phyloP scores from a whole-genome alignment of 2,797 vertebrate genomes.

The Amblyopsis hoosieri region DNA sequence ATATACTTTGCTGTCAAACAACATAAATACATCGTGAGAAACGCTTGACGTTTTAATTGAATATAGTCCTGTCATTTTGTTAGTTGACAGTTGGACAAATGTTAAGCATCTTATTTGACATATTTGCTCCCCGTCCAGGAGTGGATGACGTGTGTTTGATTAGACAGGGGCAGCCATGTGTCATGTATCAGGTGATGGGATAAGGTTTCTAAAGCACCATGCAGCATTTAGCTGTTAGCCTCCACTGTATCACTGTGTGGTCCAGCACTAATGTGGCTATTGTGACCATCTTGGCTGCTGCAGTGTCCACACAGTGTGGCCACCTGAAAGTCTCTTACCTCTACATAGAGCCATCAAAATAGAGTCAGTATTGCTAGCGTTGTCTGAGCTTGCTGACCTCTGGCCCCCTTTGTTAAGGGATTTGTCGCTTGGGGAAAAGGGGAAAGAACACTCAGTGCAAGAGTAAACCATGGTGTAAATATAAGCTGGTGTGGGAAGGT shows the following conservation, averaged over 20 bases:
- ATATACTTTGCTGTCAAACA: constrained; percentile 1
- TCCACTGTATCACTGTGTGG: constrained; percentile 63
- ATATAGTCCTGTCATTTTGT: constrained; percentile 50
- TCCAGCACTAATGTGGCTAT: constrained; percentile 72
- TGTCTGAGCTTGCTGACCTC: constrained; percentile 68
- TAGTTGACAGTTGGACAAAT: constrained; percentile 48
- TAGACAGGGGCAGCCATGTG: constrained; percentile 43
- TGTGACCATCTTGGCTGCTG: constrained; percentile 22
- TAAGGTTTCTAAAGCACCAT: constrained; percentile 49
- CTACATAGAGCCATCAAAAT: constrained; percentile 47
- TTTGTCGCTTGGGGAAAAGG: constrained; percentile 35
- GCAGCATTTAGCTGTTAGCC: constrained; percentile 40
- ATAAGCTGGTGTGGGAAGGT: constrained; percentile 69
- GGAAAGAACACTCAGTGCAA: constrained; percentile 56
- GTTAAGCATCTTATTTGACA: constrained; percentile 39
- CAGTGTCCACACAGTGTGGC: constrained; percentile 47
- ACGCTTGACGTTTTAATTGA: constrained; percentile 41
- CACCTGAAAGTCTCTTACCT: constrained; percentile 25
- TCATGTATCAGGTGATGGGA: constrained; percentile 65
- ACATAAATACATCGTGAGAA: constrained; percentile 43
- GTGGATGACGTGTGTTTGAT: constrained; percentile 18
- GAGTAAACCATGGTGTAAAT: constrained; percentile 72
- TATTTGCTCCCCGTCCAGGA: constrained; percentile 17
- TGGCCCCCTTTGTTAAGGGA: constrained; percentile 48
- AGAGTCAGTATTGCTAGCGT: constrained; percentile 48